A percentile compares a stretch with the other conserved stretches of the same genome.
Evolutionary conservation across 2,797 vertebrate genomes (phyloP).

Genomic region (Graptemys geographica): DNA sequence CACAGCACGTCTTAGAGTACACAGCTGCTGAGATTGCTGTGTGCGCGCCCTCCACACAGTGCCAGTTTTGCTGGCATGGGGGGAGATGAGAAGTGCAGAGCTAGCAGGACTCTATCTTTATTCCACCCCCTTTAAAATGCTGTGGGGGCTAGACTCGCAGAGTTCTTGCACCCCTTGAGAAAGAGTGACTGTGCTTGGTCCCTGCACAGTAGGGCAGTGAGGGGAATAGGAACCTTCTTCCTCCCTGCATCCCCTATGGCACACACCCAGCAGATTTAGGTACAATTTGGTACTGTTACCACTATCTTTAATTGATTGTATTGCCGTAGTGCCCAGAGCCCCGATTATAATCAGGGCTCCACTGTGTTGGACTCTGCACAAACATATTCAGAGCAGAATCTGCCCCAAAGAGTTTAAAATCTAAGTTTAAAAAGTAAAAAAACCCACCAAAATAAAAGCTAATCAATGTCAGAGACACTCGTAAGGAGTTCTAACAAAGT

Average conservation of each 20-base stretch:
- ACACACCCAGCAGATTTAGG: not conserved
- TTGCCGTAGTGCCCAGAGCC: rapidly evolving
- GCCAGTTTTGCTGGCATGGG: not conserved
- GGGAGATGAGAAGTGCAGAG: not conserved
- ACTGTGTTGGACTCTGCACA: rapidly evolving
- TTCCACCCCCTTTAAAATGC: not conserved
- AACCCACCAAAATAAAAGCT: not conserved
- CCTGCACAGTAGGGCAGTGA: not conserved
- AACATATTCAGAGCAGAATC: not conserved
- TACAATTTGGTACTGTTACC: rapidly evolving
- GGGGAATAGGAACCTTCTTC: not conserved
- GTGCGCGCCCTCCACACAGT: too few species aligned
- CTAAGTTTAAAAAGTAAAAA: not conserved
- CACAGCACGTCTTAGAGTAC: not conserved
- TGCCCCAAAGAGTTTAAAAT: rapidly evolving
- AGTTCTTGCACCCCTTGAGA: not conserved
- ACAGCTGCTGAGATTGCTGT: not conserved
- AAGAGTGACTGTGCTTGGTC: not conserved
- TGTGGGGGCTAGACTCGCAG: too few species aligned
- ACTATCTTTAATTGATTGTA: rapidly evolving
- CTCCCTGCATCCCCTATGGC: too few species aligned
- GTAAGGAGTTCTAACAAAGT: not conserved
- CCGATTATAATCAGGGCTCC: not conserved
- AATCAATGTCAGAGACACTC: not conserved
- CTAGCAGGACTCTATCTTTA: not conserved